Base-by-base conservation (phyloP, 2,113 vertebrate genomes). In the Rhinopomastus cyanomelas region DNA sequence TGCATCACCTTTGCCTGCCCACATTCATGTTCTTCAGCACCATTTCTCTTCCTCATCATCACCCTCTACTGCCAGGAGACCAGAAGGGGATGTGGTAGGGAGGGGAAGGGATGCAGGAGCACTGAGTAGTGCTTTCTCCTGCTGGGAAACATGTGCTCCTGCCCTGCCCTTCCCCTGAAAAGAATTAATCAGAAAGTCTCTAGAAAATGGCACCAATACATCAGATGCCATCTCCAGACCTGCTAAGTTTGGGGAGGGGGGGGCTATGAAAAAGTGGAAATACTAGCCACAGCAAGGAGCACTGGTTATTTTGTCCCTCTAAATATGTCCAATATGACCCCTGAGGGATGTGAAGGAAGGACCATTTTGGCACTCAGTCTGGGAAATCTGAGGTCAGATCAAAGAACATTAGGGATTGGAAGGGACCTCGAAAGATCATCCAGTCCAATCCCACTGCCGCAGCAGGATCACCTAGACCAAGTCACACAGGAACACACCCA, bases 371-470 rank as follows among this genome's bases (percentile, higher is more conserved):
- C 98, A 72, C 94, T 98, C 53, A 98, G 97, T 51, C 96, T 97
- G 60, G 98, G 98, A 21, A 98, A 98, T 94, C 98, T 98, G 18
- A 98, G 97, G 37, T 96, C 96, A 30, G 98, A 98, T 57, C n/a
- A n/a, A n/a, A n/a, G n/a, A n/a, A n/a, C n/a, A n/a, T n/a, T n/a
- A n/a, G n/a, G n/a, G n/a, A n/a, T n/a, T n/a, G n/a, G n/a, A n/a
- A n/a, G n/a, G n/a, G n/a, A n/a, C n/a, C n/a, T n/a, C n/a, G n/a
- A n/a, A n/a, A n/a, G n/a, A n/a, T n/a, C n/a, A n/a, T n/a, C n/a
- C n/a, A n/a, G n/a, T n/a, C n/a, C n/a, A n/a, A n/a, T n/a, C n/a
- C n/a, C n/a, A n/a, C n/a, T n/a, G n/a, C n/a, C n/a, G n/a, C n/a
- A n/a, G n/a, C n/a, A n/a, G n/a, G n/a, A n/a, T n/a, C n/a, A n/a